Conservation (phyloP, 2,888 invertebrate genomes). For the Calameuta filiformis region DNA sequence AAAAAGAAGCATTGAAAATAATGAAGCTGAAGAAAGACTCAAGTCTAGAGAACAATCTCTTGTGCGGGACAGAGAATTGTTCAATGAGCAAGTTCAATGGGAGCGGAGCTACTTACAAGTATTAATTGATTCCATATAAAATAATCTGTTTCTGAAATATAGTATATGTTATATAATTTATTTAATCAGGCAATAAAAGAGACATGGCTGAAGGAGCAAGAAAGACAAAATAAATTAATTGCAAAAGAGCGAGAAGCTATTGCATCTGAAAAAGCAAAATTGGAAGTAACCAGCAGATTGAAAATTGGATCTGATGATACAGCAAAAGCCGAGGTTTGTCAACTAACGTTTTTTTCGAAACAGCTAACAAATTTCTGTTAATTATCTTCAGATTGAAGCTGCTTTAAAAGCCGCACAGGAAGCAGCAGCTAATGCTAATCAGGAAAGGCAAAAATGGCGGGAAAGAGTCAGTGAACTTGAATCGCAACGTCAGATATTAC, state of each 20-base stretch:
- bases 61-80: slow-evolving; percentile 52
- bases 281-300: slow-evolving; percentile 50
- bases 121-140: neutral
- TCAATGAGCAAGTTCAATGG: slow-evolving; percentile 56
- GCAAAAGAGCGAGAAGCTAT: slow-evolving; percentile 50
- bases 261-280: slow-evolving; percentile 49
- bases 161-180: slow-evolving; percentile 11
- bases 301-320: slow-evolving; percentile 46
- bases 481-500: slow-evolving; percentile 37
- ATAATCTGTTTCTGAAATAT: neutral
- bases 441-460: slow-evolving; percentile 54
- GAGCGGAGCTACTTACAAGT: slow-evolving; percentile 52
- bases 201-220: slow-evolving; percentile 54
- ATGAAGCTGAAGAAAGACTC: slow-evolving; percentile 47
- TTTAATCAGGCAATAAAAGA: slow-evolving; percentile 47
- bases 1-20: slow-evolving; percentile 41
- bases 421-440: slow-evolving; percentile 43
- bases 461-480: slow-evolving; percentile 50
- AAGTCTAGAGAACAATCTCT: slow-evolving; percentile 46
- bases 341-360: neutral
- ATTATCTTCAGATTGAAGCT: slow-evolving; percentile 46
- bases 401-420: slow-evolving; percentile 55
- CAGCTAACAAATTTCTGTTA: slow-evolving; percentile 8
- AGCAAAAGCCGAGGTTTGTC: slow-evolving; percentile 51
- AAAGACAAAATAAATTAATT: slow-evolving; percentile 47